A percentile compares a stretch with the other conserved stretches of the same genome.
Conservation (phyloP, 1,140 invertebrate species). For the Brevipalpus yothersi region DNA sequence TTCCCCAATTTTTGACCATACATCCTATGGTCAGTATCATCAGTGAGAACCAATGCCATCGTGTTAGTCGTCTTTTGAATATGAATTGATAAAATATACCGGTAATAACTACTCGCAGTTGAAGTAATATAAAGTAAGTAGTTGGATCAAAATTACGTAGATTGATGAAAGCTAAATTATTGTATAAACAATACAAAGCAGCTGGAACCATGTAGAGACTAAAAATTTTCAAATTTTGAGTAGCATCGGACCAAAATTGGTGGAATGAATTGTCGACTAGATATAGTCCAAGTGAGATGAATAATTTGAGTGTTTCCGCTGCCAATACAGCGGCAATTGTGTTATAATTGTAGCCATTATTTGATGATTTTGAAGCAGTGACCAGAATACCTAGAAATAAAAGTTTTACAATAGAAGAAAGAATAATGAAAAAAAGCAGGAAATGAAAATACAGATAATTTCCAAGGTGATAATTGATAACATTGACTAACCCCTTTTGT, state of each 20-base stretch:
- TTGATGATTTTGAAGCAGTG: conserved; percentile 54
- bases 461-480: not conserved
- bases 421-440: not conserved
- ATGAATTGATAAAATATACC: conserved; percentile 72
- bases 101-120: conserved; percentile 72
- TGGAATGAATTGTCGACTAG: conserved; percentile 19
- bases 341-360: conserved; percentile 60
- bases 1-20: conserved; percentile 48
- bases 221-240: conserved; percentile 29
- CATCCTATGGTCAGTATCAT: conserved; percentile 63
- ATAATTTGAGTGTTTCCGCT: conserved; percentile 61
- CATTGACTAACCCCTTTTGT: not conserved
- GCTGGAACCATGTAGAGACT: conserved; percentile 71
- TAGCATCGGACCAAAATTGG: conserved; percentile 14
- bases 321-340: conserved; percentile 61
- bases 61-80: conserved; percentile 56
- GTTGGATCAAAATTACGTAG: conserved; percentile 73
- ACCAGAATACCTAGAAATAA: conserved; percentile 52
- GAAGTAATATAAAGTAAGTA: conserved; percentile 74
- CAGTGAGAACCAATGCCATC: conserved; percentile 68
- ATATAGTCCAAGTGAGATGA: conserved; percentile 42
- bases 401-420: not conserved
- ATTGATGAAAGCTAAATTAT: conserved; percentile 79
- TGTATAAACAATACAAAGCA: conserved; percentile 74
- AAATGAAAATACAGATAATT: not conserved